A percentile compares a stretch with the other conserved stretches of the same genome.
phyloP scores from a whole-genome alignment of 2,113 vertebrate genomes.

The Scopus umbretta region DNA sequence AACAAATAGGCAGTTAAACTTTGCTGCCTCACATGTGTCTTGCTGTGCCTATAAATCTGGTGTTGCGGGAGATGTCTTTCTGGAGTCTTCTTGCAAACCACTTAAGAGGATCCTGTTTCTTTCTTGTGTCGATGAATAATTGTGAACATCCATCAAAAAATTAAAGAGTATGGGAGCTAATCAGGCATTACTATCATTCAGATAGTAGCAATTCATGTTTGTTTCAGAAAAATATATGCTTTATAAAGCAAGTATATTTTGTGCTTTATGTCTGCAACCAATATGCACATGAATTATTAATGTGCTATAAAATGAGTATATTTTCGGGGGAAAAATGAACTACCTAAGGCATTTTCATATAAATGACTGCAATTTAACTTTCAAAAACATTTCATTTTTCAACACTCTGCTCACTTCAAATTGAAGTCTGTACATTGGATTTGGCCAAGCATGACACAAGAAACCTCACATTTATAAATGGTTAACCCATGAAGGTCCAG shows the following conservation, averaged over 20 bases:
- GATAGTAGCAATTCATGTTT: conserved; percentile 13
- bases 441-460: conserved; percentile 4
- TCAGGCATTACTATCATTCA: neutral
- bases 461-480: neutral
- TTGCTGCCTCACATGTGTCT: neutral
- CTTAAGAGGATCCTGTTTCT: neutral
- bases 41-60: neutral
- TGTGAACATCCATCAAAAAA: neutral
- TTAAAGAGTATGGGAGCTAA: conserved; percentile 11
- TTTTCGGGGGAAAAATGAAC: neutral
- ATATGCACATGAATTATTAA: conserved; percentile 57
- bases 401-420: neutral
- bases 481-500: conserved; percentile 4
- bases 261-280: conserved; percentile 11
- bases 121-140: neutral
- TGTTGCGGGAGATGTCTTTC: neutral
- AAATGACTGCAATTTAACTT: conserved; percentile 51
- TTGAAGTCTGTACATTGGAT: neutral
- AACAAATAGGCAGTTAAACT: neutral
- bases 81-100: neutral
- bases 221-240: conserved; percentile 8
- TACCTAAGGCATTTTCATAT: conserved; percentile 42
- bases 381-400: conserved; percentile 36
- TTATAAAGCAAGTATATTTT: neutral
- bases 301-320: conserved; percentile 1